phyloP scores from a whole-genome alignment of 1,140 invertebrate genomes.

The Rhagoletis pomonella region DNA sequence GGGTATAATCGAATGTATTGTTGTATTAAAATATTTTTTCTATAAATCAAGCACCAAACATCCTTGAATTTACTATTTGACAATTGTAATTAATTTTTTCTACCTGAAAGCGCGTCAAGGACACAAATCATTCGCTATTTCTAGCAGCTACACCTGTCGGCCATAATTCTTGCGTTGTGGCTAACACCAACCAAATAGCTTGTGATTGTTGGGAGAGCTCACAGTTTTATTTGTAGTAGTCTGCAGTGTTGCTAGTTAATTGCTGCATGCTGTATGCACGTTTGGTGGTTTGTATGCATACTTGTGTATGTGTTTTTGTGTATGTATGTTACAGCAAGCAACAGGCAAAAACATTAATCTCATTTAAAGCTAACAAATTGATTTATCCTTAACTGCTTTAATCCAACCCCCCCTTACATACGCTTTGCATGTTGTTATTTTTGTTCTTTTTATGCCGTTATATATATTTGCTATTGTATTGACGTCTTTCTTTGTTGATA shows the following conservation, averaged over 20 bases:
- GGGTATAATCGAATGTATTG: too few relatives aligned
- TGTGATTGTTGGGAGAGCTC: not conserved
- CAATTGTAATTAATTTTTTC: not conserved
- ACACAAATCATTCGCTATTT: not conserved
- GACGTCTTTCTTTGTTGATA: conserved; percentile 30
- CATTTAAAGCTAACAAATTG: conserved; percentile 19
- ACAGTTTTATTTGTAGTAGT: not conserved
- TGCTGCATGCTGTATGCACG: not conserved
- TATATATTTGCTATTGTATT: conserved; percentile 3
- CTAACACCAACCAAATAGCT: not conserved
- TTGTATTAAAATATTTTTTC: too few relatives aligned
- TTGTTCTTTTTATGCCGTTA: not conserved
- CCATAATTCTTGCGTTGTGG: not conserved
- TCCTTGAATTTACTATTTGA: not conserved
- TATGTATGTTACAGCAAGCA: not conserved
- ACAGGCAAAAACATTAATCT: conserved; percentile 19
- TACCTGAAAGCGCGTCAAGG: not conserved
- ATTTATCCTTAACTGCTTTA: conserved; percentile 15
- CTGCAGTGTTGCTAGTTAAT: not conserved
- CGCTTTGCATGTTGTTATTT: not conserved
- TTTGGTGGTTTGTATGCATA: not conserved
- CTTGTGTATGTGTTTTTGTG: not conserved
- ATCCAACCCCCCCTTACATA: not conserved
- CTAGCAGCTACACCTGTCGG: not conserved
- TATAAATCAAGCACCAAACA: too few relatives aligned